Conservation (phyloP, 1,140 invertebrate genomes). For the Aleiodes sp. region DNA sequence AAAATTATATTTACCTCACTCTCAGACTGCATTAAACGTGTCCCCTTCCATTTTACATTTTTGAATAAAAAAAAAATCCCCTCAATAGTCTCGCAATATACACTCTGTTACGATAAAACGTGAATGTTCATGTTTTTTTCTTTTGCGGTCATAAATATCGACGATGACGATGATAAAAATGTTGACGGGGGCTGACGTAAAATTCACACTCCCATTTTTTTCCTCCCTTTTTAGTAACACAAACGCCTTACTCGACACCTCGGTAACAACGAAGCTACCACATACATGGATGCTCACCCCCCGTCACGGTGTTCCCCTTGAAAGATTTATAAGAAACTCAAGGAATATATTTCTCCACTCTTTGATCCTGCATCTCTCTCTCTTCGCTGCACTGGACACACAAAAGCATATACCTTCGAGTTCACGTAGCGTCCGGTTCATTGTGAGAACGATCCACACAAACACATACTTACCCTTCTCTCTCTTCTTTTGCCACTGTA, state of each 20-base stretch:
- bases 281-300: neutral
- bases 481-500: neutral
- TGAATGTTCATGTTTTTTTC: neutral
- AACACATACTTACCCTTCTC: neutral
- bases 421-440: neutral
- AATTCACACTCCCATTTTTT: neutral
- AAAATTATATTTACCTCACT: constrained; percentile 40
- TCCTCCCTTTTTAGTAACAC: neutral
- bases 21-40: constrained; percentile 14
- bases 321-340: constrained; percentile 24
- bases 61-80: neutral
- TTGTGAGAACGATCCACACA: neutral
- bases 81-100: neutral
- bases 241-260: neutral
- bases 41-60: neutral
- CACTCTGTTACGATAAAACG: neutral
- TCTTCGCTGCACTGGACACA: neutral
- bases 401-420: neutral
- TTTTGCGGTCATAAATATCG: constrained; percentile 44
- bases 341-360: neutral
- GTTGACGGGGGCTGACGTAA: constrained; percentile 43
- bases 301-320: neutral
- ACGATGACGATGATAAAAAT: constrained; percentile 50
- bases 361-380: constrained; percentile 21
- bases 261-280: neutral